Evolutionary conservation across 2,888 invertebrate species (phyloP), one percentile per base, ranked within the genome.

Genomic region (Dusona sp.): DNA sequence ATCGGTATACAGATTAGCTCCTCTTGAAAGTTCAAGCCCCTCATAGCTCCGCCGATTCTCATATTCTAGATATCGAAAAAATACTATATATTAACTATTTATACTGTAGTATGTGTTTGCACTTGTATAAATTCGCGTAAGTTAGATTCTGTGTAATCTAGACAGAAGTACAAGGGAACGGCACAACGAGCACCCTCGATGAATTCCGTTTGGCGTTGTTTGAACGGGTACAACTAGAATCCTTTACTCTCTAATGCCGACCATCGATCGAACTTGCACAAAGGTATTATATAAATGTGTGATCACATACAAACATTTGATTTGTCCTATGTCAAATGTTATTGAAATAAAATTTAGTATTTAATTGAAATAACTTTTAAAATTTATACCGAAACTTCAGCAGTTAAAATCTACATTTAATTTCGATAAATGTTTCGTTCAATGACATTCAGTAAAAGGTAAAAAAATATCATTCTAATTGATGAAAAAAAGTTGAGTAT

Each of bases 1-100:
- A 67, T 73, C 83, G 73, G 79, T 83, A 73, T 79, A 79, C 73
- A 79, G 79, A 83, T 79, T 79, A 83, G 73, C 45, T 67, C 38
- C 72, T 67, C 65, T 73, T 45, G 42, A 83, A 73, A 79, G 45
- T 83, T 79, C 42, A 8, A 79, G 57, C 83, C 48, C 57, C 65
- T 72, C 36, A 19, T 61, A n/a, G 33, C 45, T 74, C 25, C 45
- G 9, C 45, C 29, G 78, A 33, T 57, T 25, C 54, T 78, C 16
- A 67, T 65, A 64, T 64, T 22, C 38, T 65, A 72, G 25, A 48
- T 36, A 64, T 29, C 36, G 22, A n/a, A n/a, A 72, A 19, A 42
- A 57, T 45, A 45, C 8, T n/a, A 36, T 67, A 29, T 74, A 3
- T 65, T 33, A 42, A 51, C 25, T 65, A 67, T 22, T 38, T 25